These are phyloP conservation scores for Trematocara unimaculatum DNA, from an alignment of 2,113 vertebrate species.

Conservation along the genomic window DNA sequence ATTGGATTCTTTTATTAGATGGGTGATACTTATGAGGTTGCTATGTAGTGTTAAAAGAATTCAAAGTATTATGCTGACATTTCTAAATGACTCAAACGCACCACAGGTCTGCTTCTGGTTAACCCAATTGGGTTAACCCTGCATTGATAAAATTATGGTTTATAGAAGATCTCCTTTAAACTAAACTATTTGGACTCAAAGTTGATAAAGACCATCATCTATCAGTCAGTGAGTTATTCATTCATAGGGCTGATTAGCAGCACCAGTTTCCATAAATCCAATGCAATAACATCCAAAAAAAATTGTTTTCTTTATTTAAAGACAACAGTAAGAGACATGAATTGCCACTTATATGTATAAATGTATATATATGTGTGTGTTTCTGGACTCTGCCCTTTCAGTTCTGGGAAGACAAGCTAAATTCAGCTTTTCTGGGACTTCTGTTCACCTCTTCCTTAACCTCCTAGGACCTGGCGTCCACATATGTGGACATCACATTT, in stretches of 20 bases:
- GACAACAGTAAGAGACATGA: background rate
- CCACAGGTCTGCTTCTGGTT: background rate
- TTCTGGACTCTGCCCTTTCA: background rate
- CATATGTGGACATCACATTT: background rate
- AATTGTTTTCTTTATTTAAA: background rate
- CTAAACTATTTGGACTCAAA: background rate
- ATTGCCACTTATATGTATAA: background rate
- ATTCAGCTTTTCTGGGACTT: background rate
- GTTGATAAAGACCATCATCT: background rate
- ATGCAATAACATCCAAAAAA: background rate
- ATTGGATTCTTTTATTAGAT: constrained; percentile 21
- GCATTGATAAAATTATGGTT: background rate
- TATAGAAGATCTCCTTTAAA: background rate
- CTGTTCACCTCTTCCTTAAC: background rate
- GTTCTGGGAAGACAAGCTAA: background rate
- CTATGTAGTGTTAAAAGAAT: constrained; percentile 16
- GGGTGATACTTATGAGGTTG: background rate
- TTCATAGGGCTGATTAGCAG: background rate
- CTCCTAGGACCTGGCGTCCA: background rate
- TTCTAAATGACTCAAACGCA: background rate
- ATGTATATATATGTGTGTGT: background rate
- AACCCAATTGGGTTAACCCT: background rate
- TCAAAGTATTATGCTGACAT: constrained; percentile 24
- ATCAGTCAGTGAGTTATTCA: background rate
- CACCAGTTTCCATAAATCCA: background rate